Evolutionary conservation across 1,140 invertebrate genomes (phyloP), one percentile per base, ranked within the genome.

Genomic region (Stenopsyche tienmushanensis): DNA sequence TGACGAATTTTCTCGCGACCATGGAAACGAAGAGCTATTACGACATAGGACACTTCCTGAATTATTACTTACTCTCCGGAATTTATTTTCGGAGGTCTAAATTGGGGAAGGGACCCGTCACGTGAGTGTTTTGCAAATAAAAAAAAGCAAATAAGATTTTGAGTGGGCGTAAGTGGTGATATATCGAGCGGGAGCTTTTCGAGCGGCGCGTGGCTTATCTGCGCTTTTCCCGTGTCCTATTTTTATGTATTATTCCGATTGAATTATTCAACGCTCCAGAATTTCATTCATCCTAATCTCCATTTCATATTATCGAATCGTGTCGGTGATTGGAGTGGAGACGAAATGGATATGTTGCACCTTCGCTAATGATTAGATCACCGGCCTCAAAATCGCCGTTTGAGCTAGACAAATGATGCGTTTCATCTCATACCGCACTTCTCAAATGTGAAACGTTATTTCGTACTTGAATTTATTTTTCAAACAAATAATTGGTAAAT

Each of bases 301-400:
- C n/a, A n/a, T n/a, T n/a, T n/a, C n/a, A n/a, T n/a, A n/a, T n/a
- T n/a, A n/a, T n/a, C n/a, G n/a, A n/a, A n/a, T n/a, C n/a, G n/a
- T n/a, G n/a, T n/a, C n/a, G n/a, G n/a, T n/a, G n/a, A n/a, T n/a
- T n/a, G n/a, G n/a, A n/a, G n/a, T n/a, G n/a, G n/a, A n/a, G n/a
- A n/a, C n/a, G n/a, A n/a, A n/a, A n/a, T n/a, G n/a, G n/a, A n/a
- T n/a, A n/a, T n/a, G n/a, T n/a, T n/a, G n/a, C n/a, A n/a, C n/a
- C n/a, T n/a, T n/a, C n/a, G n/a, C n/a, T n/a, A n/a, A n/a, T n/a
- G 47, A 17, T 49, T 49, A 49, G 47, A 49, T 49, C 21, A 23
- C 15, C 21, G 47, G 2, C 21, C 47, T 21, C 17, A 21, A 49
- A 49, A 49, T n/a, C n/a, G n/a, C n/a, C n/a, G n/a, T n/a, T n/a